Conservation (phyloP, 2,113 vertebrate genomes). For the Phyllostomus discolor region DNA sequence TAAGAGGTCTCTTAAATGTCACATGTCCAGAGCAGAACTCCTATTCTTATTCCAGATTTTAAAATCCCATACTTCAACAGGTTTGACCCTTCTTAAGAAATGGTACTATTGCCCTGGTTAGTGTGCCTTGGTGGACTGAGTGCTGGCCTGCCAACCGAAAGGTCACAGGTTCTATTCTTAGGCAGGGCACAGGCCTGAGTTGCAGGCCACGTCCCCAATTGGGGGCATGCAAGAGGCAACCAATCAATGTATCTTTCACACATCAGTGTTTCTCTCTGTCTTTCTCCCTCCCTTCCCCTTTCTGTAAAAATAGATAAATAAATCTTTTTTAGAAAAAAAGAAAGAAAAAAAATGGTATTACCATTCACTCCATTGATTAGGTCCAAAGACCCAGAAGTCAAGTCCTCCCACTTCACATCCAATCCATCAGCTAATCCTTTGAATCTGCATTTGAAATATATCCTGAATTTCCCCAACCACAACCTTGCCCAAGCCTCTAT, state of each 20-base stretch:
- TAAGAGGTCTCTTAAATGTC: background rate
- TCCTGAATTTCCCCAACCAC: background rate
- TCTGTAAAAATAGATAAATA: no score
- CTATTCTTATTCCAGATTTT: background rate
- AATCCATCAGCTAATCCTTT: background rate
- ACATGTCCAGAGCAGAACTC: background rate
- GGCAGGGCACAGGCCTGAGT: no score
- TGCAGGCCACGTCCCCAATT: no score
- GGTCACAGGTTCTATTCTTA: no score
- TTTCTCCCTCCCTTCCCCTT: no score
- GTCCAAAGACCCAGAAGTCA: background rate
- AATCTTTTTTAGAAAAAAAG: no score
- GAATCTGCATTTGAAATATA: background rate
- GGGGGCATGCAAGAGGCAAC: no score
- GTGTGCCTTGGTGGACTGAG: no score
- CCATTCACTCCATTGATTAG: background rate
- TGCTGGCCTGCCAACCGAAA: no score
- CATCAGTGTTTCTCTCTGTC: no score
- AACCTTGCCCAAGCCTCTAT: background rate
- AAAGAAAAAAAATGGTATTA: background rate
- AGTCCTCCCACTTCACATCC: background rate
- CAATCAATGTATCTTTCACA: no score
- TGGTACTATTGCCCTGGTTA: no score
- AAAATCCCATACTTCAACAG: background rate
- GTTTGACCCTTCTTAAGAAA: background rate